These are phyloP conservation scores for Centropyge bicolor DNA, from an alignment of 2,797 vertebrate genomes.

Conservation along the genomic window DNA sequence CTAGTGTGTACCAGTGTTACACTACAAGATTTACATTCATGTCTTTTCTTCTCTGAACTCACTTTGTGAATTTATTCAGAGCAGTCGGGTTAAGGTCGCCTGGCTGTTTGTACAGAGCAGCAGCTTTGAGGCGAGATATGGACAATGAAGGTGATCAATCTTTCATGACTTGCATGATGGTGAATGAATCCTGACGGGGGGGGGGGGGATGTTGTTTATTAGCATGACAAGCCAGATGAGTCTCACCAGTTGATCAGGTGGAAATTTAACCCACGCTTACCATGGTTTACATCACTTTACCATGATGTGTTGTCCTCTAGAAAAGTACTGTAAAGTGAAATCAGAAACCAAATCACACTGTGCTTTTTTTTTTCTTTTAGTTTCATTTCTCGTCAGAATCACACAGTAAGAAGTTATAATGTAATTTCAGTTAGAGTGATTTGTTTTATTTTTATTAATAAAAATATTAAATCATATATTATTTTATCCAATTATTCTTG, in stretches of 20 bases:
- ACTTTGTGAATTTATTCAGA: not conserved
- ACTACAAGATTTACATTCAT: too few relatives aligned
- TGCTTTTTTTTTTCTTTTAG: not conserved
- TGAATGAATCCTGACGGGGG: not conserved
- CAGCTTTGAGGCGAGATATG: not conserved
- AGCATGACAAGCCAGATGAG: not conserved
- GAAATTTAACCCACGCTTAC: not conserved
- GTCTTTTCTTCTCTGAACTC: not conserved
- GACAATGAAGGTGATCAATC: not conserved
- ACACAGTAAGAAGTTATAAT: not conserved
- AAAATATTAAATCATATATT: too few relatives aligned
- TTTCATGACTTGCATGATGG: not conserved
- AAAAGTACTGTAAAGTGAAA: too few relatives aligned
- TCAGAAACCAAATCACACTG: not conserved
- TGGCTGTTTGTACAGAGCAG: not conserved
- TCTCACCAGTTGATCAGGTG: conserved; percentile 7
- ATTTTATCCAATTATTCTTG: too few relatives aligned
- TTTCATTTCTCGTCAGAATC: too few relatives aligned
- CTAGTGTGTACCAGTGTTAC: not conserved
- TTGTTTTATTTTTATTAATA: not conserved
- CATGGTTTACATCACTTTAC: not conserved
- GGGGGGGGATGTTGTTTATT: not conserved
- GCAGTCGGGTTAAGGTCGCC: not conserved
- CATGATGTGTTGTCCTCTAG: too few relatives aligned
- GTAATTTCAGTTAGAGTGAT: too few relatives aligned